Percentiles rank a stretch among this genome's conserved stretches.
These are phyloP conservation scores for Nymphalis urticae DNA, from an alignment of 2,888 invertebrate species.

Conservation along the genomic window DNA sequence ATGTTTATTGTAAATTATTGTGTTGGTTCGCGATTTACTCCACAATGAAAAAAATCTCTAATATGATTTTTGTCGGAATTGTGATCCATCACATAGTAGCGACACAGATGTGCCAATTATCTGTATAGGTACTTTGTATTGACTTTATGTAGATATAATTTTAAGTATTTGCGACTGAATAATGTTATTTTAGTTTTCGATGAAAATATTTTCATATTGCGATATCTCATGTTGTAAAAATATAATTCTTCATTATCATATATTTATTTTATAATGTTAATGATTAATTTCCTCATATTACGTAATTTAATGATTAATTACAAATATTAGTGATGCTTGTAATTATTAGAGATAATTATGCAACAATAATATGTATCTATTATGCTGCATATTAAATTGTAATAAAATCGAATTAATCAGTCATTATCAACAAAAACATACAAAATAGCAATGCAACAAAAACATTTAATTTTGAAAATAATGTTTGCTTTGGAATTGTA, in stretches of 20 bases:
- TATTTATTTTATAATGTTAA: conserved; percentile 21
- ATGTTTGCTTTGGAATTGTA: conserved; percentile 65
- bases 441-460: conserved; percentile 27
- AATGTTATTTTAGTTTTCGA: conserved; percentile 41
- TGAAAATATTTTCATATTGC: conserved; percentile 26
- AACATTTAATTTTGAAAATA: conserved; percentile 50
- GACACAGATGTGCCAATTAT: conserved; percentile 40
- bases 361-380: background rate
- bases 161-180: conserved; percentile 44
- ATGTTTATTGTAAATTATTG: conserved; percentile 27
- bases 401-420: background rate
- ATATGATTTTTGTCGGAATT: conserved; percentile 17
- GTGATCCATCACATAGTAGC: conserved; percentile 32
- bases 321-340: conserved; percentile 24
- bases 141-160: conserved; percentile 41
- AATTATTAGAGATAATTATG: conserved; percentile 17
- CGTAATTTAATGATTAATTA: conserved; percentile 14
- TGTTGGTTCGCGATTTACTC: conserved; percentile 33
- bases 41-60: conserved; percentile 25
- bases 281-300: conserved; percentile 16
- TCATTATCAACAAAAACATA: conserved; percentile 30
- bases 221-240: conserved; percentile 16
- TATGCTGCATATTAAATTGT: conserved; percentile 31
- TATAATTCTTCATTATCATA: conserved; percentile 18
- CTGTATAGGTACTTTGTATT: conserved; percentile 32